phyloP scores from a whole-genome alignment of 2,113 vertebrate species.

The Meriones unguiculatus region DNA sequence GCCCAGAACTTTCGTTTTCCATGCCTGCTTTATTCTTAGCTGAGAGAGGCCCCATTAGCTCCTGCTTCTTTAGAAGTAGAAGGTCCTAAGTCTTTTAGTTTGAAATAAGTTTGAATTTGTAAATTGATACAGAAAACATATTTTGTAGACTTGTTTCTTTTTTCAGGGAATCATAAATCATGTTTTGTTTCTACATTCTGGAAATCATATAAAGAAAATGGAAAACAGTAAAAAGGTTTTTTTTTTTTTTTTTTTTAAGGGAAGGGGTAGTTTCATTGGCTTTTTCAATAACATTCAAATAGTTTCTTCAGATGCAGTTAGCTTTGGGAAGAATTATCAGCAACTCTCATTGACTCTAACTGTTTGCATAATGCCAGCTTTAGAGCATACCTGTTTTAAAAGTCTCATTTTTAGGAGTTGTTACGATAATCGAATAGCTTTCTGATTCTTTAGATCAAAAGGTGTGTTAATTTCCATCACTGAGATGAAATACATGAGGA shows the following conservation, averaged over 20 bases:
- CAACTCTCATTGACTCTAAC: not conserved
- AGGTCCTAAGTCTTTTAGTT: not conserved
- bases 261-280: not conserved
- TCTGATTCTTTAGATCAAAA: conserved; percentile 1
- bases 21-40: conserved; percentile 18
- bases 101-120: conserved; percentile 25
- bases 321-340: not conserved
- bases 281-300: not conserved
- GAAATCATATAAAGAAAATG: conserved; percentile 28
- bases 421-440: not conserved
- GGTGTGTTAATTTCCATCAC: not conserved
- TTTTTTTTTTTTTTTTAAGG: not conserved
- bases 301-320: not conserved
- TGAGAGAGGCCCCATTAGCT: not conserved
- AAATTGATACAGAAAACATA: not conserved
- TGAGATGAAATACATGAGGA: not conserved
- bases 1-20: not conserved
- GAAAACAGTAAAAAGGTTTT: conserved; percentile 18
- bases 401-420: not conserved
- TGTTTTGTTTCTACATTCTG: not conserved
- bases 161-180: not conserved
- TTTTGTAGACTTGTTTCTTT: not conserved
- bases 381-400: not conserved
- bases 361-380: not conserved
- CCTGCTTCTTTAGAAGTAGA: not conserved